phyloP scores from a whole-genome alignment of 2,888 invertebrate genomes.

The Temnothorax rugatulus region DNA sequence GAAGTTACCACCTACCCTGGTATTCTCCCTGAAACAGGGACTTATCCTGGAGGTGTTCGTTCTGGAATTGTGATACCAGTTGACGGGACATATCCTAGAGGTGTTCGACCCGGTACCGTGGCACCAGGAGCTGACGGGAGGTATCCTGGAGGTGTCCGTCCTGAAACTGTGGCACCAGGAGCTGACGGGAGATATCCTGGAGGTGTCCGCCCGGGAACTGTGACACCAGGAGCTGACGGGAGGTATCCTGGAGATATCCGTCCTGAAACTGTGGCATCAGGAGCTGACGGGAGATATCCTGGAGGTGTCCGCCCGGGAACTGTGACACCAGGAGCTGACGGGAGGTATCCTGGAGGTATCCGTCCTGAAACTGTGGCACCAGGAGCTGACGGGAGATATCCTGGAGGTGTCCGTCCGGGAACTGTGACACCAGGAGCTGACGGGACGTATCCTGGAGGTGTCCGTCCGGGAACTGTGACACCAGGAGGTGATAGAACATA shows the following conservation, averaged over 20 bases:
- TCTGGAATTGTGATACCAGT: constrained; percentile 55
- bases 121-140: neutral
- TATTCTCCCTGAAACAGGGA: no score
- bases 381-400: neutral
- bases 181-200: constrained; percentile 58
- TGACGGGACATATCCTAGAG: constrained; percentile 52
- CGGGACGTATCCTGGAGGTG: constrained; percentile 51
- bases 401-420: constrained; percentile 46
- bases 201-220: constrained; percentile 43
- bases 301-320: constrained; percentile 37
- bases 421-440: constrained; percentile 4
- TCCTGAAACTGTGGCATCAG: constrained; percentile 36
- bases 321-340: constrained; percentile 10
- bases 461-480: constrained; percentile 32
- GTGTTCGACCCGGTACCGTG: constrained; percentile 33
- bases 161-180: constrained; percentile 38
- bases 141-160: constrained; percentile 49
- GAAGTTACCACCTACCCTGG: neutral
- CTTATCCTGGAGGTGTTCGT: neutral
- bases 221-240: constrained; percentile 22
- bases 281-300: constrained; percentile 38
- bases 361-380: constrained; percentile 47
- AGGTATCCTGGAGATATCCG: constrained; percentile 33
- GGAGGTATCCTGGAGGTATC: constrained; percentile 53
- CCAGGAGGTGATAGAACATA: constrained; percentile 28